phyloP scores from a whole-genome alignment of 2,888 invertebrate species.

The Drosophila neutralis region DNA sequence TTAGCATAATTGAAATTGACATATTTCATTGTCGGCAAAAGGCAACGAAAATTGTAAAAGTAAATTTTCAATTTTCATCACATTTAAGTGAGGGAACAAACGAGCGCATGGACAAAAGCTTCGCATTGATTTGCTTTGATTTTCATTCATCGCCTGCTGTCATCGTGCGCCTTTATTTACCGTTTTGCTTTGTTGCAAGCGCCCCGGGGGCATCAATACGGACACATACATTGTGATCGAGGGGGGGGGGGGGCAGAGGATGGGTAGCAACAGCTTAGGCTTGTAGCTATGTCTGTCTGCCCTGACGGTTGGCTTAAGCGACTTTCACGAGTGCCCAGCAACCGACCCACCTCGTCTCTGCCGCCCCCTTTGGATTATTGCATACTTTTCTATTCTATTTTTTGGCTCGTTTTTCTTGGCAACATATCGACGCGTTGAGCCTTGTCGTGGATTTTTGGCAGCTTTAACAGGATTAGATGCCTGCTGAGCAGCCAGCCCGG shows the following conservation, averaged over 20 bases:
- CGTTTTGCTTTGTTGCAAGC: conserved; percentile 64
- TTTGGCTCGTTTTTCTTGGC: conserved; percentile 14
- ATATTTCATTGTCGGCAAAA: conserved; percentile 70
- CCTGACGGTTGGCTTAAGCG: conserved; percentile 34
- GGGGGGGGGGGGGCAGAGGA: background rate
- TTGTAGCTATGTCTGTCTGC: conserved; percentile 57
- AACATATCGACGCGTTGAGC: conserved; percentile 58
- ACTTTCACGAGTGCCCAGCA: conserved; percentile 31
- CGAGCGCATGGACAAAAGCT: conserved; percentile 23
- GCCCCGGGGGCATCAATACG: conserved; percentile 36
- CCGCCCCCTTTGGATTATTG: conserved; percentile 18
- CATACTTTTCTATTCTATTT: conserved; percentile 12
- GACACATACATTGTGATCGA: background rate
- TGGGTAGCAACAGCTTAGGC: conserved; percentile 45
- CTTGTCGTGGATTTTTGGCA: conserved; percentile 73
- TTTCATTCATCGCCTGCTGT: conserved; percentile 69
- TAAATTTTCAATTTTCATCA: conserved; percentile 78
- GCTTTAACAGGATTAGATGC: conserved; percentile 78
- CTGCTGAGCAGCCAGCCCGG: conserved; percentile 45
- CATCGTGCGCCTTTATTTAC: conserved; percentile 68
- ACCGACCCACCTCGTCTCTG: background rate
- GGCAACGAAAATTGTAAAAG: conserved; percentile 73
- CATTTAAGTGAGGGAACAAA: conserved; percentile 33
- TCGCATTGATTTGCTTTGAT: conserved; percentile 78
- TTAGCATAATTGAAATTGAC: conserved; percentile 74